Evolutionary conservation across 2,888 invertebrate genomes (phyloP).

Genomic region (Lamellibrachia satsuma): DNA sequence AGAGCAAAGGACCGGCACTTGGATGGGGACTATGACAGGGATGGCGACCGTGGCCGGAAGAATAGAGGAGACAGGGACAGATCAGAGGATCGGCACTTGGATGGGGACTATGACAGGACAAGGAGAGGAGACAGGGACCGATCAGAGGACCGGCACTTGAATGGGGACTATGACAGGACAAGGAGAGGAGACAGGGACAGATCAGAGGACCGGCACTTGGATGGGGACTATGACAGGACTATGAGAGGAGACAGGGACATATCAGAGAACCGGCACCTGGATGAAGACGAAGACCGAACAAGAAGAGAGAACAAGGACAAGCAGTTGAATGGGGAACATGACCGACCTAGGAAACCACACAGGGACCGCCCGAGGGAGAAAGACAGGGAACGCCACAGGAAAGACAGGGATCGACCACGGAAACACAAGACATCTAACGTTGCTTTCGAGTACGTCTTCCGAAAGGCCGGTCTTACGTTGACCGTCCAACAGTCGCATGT

Average conservation of each 20-base stretch:
- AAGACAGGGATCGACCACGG: neutral
- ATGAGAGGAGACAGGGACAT: neutral
- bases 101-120: neutral
- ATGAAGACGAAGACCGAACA: neutral
- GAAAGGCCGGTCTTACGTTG: neutral
- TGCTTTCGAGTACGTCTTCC: neutral
- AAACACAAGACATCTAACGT: neutral
- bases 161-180: neutral
- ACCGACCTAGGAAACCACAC: neutral
- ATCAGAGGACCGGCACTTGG: neutral
- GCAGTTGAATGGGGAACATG: neutral
- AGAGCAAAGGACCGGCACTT: neutral
- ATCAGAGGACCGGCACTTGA: neutral
- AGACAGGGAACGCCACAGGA: neutral
- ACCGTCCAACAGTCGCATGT: conserved; percentile 20
- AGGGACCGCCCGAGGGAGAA: neutral
- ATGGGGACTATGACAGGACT: neutral
- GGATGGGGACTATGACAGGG: neutral
- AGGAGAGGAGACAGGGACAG: neutral
- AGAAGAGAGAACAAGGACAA: neutral
- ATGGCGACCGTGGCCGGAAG: too few species aligned
- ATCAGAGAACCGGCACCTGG: neutral
- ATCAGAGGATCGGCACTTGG: neutral
- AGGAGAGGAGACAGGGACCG: neutral
- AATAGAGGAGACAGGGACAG: neutral